phyloP scores from a whole-genome alignment of 1,140 invertebrate genomes.

The Drosophila setifemur region DNA sequence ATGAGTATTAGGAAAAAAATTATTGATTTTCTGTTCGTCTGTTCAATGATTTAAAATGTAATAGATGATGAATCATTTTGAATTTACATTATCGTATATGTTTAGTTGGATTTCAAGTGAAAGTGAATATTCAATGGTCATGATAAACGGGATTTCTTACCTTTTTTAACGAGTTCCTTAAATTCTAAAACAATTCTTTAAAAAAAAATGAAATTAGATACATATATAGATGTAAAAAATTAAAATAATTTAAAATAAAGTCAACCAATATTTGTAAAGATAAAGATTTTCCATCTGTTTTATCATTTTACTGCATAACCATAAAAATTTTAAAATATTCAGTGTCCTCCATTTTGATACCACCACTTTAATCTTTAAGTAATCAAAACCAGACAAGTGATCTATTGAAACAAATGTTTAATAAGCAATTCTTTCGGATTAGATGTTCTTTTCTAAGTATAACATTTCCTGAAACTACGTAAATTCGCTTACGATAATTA shows the following conservation, averaged over 20 bases:
- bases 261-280: neutral
- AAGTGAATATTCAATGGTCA: neutral
- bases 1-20: too few relatives aligned
- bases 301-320: too few relatives aligned
- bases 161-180: too few relatives aligned
- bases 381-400: neutral
- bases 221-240: neutral
- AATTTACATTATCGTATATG: neutral
- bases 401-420: constrained; percentile 54
- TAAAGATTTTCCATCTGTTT: too few relatives aligned
- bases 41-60: too few relatives aligned
- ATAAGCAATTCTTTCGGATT: constrained; percentile 40
- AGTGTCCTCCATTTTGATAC: too few relatives aligned
- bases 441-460: constrained; percentile 45
- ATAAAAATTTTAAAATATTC: neutral
- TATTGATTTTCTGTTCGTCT: too few relatives aligned
- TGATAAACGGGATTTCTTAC: too few relatives aligned
- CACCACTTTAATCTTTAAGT: too few relatives aligned
- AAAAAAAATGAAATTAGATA: too few relatives aligned
- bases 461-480: constrained; percentile 58
- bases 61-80: too few relatives aligned
- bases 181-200: too few relatives aligned
- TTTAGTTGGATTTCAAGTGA: neutral
- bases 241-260: neutral
- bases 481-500: constrained; percentile 53